A percentile compares a stretch with the other conserved stretches of the same genome.
These are phyloP conservation scores for Zapus hudsonius DNA, from an alignment of 2,113 vertebrate species.

Conservation along the genomic window DNA sequence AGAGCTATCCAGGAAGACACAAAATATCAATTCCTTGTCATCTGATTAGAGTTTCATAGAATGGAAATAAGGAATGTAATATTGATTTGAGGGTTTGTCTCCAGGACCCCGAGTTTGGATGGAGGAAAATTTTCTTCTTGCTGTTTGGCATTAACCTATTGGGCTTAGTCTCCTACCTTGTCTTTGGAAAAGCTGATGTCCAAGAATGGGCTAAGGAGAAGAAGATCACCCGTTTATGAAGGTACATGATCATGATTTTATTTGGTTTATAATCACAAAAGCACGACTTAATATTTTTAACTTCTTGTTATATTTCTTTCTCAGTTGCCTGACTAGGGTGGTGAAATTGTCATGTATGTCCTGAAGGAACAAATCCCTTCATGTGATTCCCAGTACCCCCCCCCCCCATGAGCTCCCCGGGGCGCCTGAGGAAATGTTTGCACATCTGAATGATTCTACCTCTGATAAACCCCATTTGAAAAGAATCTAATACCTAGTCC, in stretches of 20 bases:
- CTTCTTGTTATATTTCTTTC: not conserved
- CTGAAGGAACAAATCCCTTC: no score
- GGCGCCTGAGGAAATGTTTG: no score
- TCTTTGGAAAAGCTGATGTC: constrained; percentile 83
- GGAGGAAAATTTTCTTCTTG: constrained; percentile 86
- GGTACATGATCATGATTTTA: constrained; percentile 40
- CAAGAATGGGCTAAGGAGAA: constrained; percentile 86
- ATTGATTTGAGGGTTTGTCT: not conserved
- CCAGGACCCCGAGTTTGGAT: constrained; percentile 84
- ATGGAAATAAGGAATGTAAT: not conserved
- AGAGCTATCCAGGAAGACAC: no score
- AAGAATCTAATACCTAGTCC: no score
- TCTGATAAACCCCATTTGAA: no score
- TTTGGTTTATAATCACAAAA: not conserved
- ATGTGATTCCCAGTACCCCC: no score
- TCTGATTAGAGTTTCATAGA: no score
- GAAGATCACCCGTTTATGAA: constrained; percentile 59
- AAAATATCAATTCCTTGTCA: not conserved
- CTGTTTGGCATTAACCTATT: constrained; percentile 79
- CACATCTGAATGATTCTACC: no score
- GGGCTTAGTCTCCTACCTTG: constrained; percentile 81
- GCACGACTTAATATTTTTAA: not conserved
- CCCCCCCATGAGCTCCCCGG: no score
- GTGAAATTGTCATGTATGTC: not conserved
- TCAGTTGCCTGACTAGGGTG: not conserved